These are phyloP conservation scores for Myoxocephalus aenaeus DNA, from an alignment of 2,797 vertebrate species.

Conservation along the genomic window DNA sequence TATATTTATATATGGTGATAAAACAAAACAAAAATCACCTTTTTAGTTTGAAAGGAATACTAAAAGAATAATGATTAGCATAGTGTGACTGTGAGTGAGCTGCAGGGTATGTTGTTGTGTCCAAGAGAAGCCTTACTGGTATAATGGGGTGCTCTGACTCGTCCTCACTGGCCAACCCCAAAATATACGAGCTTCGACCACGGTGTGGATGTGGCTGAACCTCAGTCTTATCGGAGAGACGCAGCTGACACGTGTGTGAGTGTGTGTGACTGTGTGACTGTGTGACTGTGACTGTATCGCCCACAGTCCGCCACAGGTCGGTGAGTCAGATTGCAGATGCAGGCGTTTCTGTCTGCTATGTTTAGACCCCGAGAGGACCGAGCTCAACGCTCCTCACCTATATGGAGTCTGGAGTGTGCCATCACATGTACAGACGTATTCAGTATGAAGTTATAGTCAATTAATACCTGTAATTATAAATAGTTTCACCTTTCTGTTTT, in stretches of 20 bases:
- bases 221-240: conserved; percentile 15
- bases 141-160: conserved; percentile 61
- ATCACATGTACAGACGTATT: not conserved
- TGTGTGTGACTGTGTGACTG: not conserved
- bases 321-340: conserved; percentile 10
- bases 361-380: conserved; percentile 20
- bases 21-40: not conserved
- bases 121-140: conserved; percentile 80
- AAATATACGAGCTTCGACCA: not conserved
- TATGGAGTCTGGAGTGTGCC: conserved; percentile 33
- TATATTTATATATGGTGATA: too few species aligned
- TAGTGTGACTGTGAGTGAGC: conserved; percentile 38
- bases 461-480: not conserved
- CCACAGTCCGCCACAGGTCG: too few species aligned
- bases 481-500: not conserved
- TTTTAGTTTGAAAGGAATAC: not conserved
- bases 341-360: conserved; percentile 39
- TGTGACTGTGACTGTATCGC: too few species aligned
- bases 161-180: conserved; percentile 17
- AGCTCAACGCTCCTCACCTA: not conserved
- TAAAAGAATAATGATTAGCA: not conserved
- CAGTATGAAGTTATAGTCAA: not conserved
- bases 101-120: conserved; percentile 50
- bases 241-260: not conserved
- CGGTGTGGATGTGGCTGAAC: conserved; percentile 24